phyloP scores from a whole-genome alignment of 2,113 vertebrate genomes.

The Melanocharis versteri region DNA sequence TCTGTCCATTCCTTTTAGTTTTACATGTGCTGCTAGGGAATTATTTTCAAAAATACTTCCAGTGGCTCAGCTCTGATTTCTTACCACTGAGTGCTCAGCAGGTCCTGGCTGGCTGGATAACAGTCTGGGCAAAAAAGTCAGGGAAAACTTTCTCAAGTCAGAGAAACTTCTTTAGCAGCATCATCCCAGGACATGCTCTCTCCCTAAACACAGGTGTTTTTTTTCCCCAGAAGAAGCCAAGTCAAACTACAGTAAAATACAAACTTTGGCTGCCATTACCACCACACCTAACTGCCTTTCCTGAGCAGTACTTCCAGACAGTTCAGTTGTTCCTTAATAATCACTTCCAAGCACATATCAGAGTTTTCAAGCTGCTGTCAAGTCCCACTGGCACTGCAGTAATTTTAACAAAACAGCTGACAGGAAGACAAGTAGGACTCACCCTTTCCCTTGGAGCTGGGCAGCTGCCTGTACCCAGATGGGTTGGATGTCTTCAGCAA shows the following conservation, averaged over 20 bases:
- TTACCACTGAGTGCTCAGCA: background rate
- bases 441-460: constrained; percentile 62
- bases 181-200: background rate
- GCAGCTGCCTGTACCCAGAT: constrained; percentile 34
- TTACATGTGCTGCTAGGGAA: background rate
- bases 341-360: background rate
- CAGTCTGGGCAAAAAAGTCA: background rate
- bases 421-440: background rate
- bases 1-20: background rate
- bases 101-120: background rate
- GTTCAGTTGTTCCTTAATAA: background rate
- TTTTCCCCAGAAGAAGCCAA: background rate
- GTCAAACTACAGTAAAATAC: background rate
- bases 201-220: rapidly evolving
- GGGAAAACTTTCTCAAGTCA: background rate
- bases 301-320: background rate
- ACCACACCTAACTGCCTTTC: background rate
- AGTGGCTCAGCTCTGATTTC: background rate
- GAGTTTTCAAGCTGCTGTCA: background rate
- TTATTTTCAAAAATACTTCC: background rate
- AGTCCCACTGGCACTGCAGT: background rate
- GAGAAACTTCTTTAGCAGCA: background rate
- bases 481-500: constrained; percentile 24
- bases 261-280: background rate
- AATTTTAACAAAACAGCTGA: background rate